Evolutionary conservation across 2,113 vertebrate genomes (phyloP), one percentile per base, ranked within the genome.

Genomic region (Cynoglossus semilaevis): DNA sequence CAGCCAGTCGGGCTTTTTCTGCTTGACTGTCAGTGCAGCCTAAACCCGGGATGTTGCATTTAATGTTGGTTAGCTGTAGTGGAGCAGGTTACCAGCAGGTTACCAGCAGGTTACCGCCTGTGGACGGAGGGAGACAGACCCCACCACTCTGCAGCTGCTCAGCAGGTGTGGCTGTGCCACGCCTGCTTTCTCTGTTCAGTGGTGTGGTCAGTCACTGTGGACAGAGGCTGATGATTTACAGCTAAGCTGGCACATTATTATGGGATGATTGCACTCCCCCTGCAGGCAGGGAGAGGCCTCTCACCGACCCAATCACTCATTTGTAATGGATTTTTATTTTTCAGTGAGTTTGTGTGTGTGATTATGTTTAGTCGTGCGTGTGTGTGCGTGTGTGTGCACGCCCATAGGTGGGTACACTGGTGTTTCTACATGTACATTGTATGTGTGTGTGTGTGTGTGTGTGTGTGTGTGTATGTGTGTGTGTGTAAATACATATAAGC

Each of bases 231-330:
- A 90, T 83, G 91, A 92, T 83, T 58, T 63, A 84, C 79, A 83
- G 89, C 82, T 78, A 80, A 75, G 82, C 81, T 81, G 84, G 86
- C 88, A 87, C 83, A 87, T 90, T 87, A 75, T 89, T 84, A 84
- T 60, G 76, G 85, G 84, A 81, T 85, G 87, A 85, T 85, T 66
- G 88, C 87, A 90, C 86, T 87, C 89, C 87, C 91, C 92, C 95
- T 84, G 96, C 96, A 94, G 96, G 95, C 89, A 92, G 87, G 94
- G 91, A 92, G 88, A 85, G 84, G 74, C 83, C 44, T 78, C 81
- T 72, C 57, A 63, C 74, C 76, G 72, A 78, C 77, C 87, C 86
- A 84, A 80, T 87, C 74, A 81, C 83, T 88, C 83, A 69, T 72
- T 75, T 80, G 66, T 76, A 54, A 71, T 65, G 67, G 71, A 79